Base-by-base conservation (phyloP, 2,113 vertebrate species). In the Macroglossus sobrinus region DNA sequence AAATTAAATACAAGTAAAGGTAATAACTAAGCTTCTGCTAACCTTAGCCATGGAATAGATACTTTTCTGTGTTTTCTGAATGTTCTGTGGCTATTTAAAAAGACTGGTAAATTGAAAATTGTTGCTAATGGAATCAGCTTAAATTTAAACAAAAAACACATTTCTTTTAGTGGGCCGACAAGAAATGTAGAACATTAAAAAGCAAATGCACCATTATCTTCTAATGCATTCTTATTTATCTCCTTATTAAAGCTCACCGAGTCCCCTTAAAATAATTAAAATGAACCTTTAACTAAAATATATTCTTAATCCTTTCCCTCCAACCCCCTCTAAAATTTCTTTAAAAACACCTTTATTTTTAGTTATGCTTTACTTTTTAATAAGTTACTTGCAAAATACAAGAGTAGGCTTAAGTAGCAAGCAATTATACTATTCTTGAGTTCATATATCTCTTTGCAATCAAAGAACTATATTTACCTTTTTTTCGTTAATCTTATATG, bases 101-200 rank as follows among this genome's bases (percentile, higher is more conserved):
- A 96, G 93, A 98, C 91, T 94, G 66, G 76, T 93, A 97, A 96
- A 94, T 87, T 92, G 97, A 90, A 98, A 98, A 97, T 94, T 93
- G 96, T 94, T 95, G 75, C 95, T 98, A 95, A 97, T 86, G 96
- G 97, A 87, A 98, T 97, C 97, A 7, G 89, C 97, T 97, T 97
- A 95, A 92, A 75, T 91, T 93, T 95, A 97, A 47, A 85, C 75
- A 53, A 93, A 95, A 96, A 93, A 72, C 84, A 92, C 45, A 88
- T 90, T 97, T 98, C 96, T 0, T 90, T 95, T 97, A 92, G 71
- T 96, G 21, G 97, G 94, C 50, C 93, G 97, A 96, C 53, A 86
- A 72, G 96, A 57, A 93, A 84, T 7, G 47, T 35, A 66, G 96
- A 90, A 68, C 33, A 89, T 86, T 72, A 91, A 97, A 75, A 8